Evolutionary conservation across 2,888 invertebrate genomes (phyloP).

Genomic region (Pandemis corylana): DNA sequence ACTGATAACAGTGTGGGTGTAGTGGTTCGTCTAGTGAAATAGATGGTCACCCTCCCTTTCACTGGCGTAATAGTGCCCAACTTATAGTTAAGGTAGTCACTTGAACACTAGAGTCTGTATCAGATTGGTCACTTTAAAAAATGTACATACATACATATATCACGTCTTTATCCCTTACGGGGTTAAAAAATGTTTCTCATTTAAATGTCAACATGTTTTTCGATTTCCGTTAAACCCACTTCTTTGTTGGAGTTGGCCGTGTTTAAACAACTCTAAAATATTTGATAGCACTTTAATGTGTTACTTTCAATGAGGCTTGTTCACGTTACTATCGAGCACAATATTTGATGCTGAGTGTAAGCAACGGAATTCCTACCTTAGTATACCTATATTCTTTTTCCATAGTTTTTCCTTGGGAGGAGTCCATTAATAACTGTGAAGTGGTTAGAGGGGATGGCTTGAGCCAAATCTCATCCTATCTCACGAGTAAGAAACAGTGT

Average conservation of each 20-base stretch:
- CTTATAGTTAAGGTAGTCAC: constrained; percentile 59
- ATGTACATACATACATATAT: too few relatives aligned
- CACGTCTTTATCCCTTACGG: too few relatives aligned
- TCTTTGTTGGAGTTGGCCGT: neutral
- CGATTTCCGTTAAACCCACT: neutral
- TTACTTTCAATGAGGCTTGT: neutral
- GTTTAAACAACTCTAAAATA: neutral
- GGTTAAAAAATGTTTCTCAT: neutral
- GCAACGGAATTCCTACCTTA: neutral
- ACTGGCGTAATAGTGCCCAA: constrained; percentile 71
- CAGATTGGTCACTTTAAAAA: neutral
- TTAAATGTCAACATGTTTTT: neutral
- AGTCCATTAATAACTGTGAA: too few relatives aligned
- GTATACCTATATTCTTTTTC: neutral
- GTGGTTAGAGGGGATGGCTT: too few relatives aligned
- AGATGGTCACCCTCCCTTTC: constrained; percentile 83
- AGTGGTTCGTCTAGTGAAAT: constrained; percentile 71
- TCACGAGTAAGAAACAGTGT: too few relatives aligned
- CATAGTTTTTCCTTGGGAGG: neutral
- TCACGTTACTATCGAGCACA: neutral
- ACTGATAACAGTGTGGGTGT: constrained; percentile 50
- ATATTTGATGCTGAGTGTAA: neutral
- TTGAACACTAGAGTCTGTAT: constrained; percentile 30
- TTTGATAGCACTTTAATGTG: too few relatives aligned
- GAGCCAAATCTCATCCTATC: too few relatives aligned